Evolutionary conservation across 2,113 vertebrate species (phyloP), one percentile per base, ranked within the genome.

Genomic region (Syngnathus typhle): DNA sequence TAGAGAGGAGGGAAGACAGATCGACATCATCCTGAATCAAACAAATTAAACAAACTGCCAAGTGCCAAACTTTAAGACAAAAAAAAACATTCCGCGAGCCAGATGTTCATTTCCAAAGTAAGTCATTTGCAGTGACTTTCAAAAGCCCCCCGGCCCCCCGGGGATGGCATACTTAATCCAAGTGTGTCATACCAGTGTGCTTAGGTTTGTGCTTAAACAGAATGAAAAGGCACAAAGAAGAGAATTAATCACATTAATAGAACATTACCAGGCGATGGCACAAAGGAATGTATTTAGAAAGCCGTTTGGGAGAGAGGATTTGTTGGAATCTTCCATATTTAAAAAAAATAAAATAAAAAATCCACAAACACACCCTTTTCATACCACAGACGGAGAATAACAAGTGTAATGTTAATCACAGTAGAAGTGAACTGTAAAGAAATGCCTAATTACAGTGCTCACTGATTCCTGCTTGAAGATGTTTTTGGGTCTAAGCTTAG

Each of bases 401-500:
- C 44, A 65, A 69, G 72, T 65, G 64, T 60, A 67, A 64, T 73
- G 64, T 79, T 54, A 75, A 75, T 68, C 68, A 73, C 60, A 64
- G 76, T 65, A 13, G 60, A 61, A 27, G 47, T n/a, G 1, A 18
- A 54, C 51, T 64, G 56, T 65, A 70, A 76, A 81, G 75, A 77
- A 66, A 61, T 58, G 70, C 38, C 68, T 84, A 77, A 85, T 84
- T 84, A 78, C 67, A 75, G 78, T 70, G 65, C 69, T 81, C 70
- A 65, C 41, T 74, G 79, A 77, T 80, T 82, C 65, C 41, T 11
- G 49, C 72, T 81, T 65, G 61, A 69, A 87, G 64, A 77, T 84
- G 81, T 84, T 83, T 62, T 82, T 77, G 79, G 72, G 75, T 83
- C 75, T 76, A 65, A 80, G 78, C 80, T 81, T 64, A 81, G 84